These are phyloP conservation scores for Drosophila albomicans DNA, from an alignment of 1,140 invertebrate species.

Conservation along the genomic window DNA sequence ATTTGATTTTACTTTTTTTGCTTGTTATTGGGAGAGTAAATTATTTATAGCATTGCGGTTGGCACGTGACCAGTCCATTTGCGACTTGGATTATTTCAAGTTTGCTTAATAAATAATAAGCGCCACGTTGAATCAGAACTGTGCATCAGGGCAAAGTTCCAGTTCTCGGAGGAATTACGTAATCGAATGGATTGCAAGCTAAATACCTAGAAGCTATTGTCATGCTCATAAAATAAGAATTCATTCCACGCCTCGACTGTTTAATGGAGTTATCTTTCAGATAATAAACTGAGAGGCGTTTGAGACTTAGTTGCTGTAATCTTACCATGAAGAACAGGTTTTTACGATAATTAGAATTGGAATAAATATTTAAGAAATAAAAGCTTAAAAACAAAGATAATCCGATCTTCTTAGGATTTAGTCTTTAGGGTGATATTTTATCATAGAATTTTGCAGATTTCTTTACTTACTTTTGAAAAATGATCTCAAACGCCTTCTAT, in stretches of 20 bases:
- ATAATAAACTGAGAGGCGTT: background rate
- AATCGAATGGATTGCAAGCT: background rate
- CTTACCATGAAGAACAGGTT: too few relatives aligned
- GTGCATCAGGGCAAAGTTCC: constrained; percentile 17
- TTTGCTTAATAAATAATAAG: constrained; percentile 42
- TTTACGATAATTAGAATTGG: too few relatives aligned
- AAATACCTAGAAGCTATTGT: background rate
- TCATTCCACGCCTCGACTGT: background rate
- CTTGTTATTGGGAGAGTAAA: constrained; percentile 30
- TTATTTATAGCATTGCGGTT: constrained; percentile 47
- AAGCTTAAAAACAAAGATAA: too few relatives aligned
- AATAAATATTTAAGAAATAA: too few relatives aligned
- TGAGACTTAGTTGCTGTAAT: background rate
- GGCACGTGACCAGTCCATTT: constrained; percentile 66
- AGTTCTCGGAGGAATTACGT: background rate
- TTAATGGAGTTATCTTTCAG: constrained; percentile 1
- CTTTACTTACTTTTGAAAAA: too few relatives aligned
- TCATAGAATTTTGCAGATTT: too few relatives aligned
- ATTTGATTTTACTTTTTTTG: constrained; percentile 20
- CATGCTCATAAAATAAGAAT: background rate
- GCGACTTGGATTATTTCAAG: constrained; percentile 55
- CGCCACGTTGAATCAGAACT: constrained; percentile 22
- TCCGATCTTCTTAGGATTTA: too few relatives aligned
- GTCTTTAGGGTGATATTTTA: too few relatives aligned
- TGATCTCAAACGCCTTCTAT: too few relatives aligned